phyloP scores from a whole-genome alignment of 2,797 vertebrate species.

The Buphagus erythrorhynchus region DNA sequence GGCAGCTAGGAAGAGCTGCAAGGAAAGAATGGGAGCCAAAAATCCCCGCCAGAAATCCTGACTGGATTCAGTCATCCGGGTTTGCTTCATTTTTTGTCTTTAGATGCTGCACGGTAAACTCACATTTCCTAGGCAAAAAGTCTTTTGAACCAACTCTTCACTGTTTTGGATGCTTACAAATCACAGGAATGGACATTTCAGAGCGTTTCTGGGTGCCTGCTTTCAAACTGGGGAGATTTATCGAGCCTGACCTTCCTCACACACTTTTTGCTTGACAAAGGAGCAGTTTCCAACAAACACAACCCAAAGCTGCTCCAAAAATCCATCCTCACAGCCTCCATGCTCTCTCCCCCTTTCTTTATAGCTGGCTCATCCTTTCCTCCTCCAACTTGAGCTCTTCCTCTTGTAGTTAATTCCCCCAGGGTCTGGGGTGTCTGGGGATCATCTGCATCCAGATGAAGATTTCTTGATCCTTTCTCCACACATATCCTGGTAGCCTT shows the following conservation, averaged over 20 bases:
- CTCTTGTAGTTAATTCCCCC: background rate
- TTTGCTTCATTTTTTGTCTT: background rate
- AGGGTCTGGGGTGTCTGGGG: background rate
- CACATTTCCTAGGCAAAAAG: background rate
- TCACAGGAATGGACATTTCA: background rate
- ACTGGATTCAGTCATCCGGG: background rate
- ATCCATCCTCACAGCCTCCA: background rate
- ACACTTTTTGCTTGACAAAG: background rate
- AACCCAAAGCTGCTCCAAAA: background rate
- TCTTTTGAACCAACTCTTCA: background rate
- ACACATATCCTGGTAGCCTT: background rate
- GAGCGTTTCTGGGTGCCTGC: background rate
- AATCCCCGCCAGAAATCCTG: background rate
- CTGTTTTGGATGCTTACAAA: background rate
- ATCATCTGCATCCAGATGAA: background rate
- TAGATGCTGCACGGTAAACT: background rate
- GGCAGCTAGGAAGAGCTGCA: background rate
- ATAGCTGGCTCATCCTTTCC: background rate
- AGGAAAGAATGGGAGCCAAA: background rate
- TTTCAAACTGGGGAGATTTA: slow-evolving; percentile 37
- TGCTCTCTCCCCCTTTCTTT: background rate
- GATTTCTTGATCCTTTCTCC: background rate
- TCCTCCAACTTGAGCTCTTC: background rate
- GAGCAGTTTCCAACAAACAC: background rate
- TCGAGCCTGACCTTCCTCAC: background rate